Conservation (phyloP, 2,888 invertebrate genomes). For the Coremacera marginata region DNA sequence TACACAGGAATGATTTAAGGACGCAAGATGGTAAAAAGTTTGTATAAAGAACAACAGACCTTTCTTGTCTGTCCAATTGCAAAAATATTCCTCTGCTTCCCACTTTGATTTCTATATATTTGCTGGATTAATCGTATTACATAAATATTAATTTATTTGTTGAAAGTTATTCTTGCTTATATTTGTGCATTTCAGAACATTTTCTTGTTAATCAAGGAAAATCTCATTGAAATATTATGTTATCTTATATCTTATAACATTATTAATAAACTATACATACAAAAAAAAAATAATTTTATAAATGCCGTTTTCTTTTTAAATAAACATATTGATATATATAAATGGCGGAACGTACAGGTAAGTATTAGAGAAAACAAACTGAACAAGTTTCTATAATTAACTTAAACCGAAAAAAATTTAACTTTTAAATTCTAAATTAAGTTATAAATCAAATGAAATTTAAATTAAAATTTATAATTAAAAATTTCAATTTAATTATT, state of each 20-base stretch:
- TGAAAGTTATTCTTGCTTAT: not conserved
- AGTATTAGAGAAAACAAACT: constrained; percentile 33
- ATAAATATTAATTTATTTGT: no score
- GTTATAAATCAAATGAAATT: no score
- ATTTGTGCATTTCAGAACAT: not conserved
- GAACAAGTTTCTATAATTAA: not conserved
- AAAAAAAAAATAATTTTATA: not conserved
- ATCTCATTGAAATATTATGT: not conserved
- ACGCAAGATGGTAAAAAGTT: no score
- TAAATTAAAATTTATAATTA: no score
- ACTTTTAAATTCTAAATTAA: no score
- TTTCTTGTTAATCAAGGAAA: not conserved
- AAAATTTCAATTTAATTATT: no score
- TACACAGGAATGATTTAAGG: no score
- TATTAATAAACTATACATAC: not conserved
- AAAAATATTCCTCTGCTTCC: no score
- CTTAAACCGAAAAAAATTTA: no score
- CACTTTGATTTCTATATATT: not conserved
- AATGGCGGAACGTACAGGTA: constrained; percentile 7
- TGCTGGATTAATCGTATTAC: no score
- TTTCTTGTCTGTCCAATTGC: no score
- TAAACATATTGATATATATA: constrained; percentile 6
- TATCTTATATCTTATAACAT: not conserved
- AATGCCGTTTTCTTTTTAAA: not conserved
- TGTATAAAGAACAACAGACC: no score